These are phyloP conservation scores for Hypomecis atomaria DNA, from an alignment of 2,888 invertebrate species.

Conservation along the genomic window DNA sequence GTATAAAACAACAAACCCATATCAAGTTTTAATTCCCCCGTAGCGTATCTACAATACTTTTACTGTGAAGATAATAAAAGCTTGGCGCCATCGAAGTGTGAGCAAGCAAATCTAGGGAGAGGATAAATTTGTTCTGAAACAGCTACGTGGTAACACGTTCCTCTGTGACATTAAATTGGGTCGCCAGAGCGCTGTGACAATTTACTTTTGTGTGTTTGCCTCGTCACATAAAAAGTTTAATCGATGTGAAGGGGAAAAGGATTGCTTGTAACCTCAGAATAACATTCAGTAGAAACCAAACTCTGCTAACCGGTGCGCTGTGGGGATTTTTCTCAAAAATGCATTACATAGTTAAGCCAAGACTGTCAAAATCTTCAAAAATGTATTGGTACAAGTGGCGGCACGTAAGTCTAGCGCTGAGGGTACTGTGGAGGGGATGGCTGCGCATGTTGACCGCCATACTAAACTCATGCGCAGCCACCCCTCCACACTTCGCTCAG, in stretches of 20 bases:
- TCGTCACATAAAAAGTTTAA: constrained; percentile 31
- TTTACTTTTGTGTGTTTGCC: constrained; percentile 46
- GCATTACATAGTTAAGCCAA: too few species aligned
- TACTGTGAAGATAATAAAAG: constrained; percentile 63
- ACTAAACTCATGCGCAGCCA: too few species aligned
- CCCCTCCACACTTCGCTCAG: too few species aligned
- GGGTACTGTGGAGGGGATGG: too few species aligned
- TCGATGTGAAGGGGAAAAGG: constrained; percentile 18
- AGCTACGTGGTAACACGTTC: constrained; percentile 62
- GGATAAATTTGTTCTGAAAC: constrained; percentile 70
- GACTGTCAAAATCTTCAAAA: too few species aligned
- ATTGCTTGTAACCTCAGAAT: constrained; percentile 3
- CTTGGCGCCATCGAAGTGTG: constrained; percentile 64
- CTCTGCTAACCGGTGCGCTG: too few species aligned
- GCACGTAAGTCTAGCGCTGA: too few species aligned
- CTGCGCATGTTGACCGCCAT: too few species aligned
- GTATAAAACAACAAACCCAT: not conserved
- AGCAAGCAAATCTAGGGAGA: constrained; percentile 65
- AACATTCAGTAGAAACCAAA: too few species aligned
- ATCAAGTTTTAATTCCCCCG: constrained; percentile 19
- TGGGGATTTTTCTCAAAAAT: too few species aligned
- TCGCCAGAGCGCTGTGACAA: constrained; percentile 47
- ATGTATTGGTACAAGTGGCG: too few species aligned
- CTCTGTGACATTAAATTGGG: constrained; percentile 56
- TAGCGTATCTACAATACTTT: constrained; percentile 41